Evolutionary conservation across 2,888 invertebrate genomes (phyloP).

Genomic region (Abrostola triplasia): DNA sequence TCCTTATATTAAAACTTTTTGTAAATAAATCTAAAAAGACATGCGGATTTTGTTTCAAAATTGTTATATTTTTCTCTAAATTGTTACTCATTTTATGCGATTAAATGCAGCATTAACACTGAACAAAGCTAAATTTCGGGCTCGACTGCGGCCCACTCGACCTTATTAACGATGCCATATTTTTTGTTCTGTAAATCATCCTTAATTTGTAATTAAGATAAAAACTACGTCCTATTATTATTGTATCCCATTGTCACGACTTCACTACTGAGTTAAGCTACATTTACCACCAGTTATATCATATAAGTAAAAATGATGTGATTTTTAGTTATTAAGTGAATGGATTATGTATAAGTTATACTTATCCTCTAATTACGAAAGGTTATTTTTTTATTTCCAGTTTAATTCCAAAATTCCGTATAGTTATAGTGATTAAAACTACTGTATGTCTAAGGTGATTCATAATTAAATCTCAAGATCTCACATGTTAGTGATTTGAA

Average conservation of each 20-base stretch:
- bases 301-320: conserved; percentile 67
- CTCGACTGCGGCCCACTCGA: background rate
- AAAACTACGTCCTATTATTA: background rate
- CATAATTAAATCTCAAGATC: conserved; percentile 36
- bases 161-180: conserved; percentile 33
- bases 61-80: background rate
- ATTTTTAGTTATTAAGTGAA: conserved; percentile 66
- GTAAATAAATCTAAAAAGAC: background rate
- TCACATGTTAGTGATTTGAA: conserved; percentile 38
- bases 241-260: conserved; percentile 14
- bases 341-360: conserved; percentile 46
- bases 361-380: conserved; percentile 30
- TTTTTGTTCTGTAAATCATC: conserved; percentile 3
- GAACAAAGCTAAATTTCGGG: background rate
- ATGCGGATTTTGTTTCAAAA: background rate
- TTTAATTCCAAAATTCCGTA: conserved; percentile 39
- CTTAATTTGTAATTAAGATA: conserved; percentile 6
- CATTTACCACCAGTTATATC: conserved; percentile 45
- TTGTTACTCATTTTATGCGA: background rate
- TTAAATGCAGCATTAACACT: background rate
- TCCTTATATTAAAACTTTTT: conserved; percentile 2
- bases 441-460: conserved; percentile 26
- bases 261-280: conserved; percentile 22
- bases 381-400: conserved; percentile 51
- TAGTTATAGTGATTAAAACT: conserved; percentile 26